A percentile compares a stretch with the other conserved stretches of the same genome.
These are phyloP conservation scores for Picus viridis DNA, from an alignment of 2,797 vertebrate genomes.

Conservation along the genomic window DNA sequence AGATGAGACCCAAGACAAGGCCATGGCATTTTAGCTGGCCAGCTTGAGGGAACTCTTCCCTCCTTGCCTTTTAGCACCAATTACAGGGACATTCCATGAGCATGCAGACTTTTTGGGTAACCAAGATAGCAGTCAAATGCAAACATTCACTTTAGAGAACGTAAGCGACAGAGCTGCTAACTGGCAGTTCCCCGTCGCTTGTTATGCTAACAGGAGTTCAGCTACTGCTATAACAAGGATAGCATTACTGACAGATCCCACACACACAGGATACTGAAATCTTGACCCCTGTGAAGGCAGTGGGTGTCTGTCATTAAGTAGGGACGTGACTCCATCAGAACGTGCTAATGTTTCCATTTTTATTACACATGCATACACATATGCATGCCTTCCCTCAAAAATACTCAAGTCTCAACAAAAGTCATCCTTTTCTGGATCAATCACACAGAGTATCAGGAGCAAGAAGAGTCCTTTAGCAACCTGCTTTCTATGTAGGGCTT, in stretches of 20 bases:
- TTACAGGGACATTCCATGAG: background rate
- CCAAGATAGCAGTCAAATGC: constrained; percentile 59
- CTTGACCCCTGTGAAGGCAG: constrained; percentile 55
- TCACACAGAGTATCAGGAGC: fast-evolving
- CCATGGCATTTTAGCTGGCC: fast-evolving
- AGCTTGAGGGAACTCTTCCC: background rate
- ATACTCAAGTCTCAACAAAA: constrained; percentile 22
- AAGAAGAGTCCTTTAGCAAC: background rate
- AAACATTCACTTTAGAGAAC: background rate
- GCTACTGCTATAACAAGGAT: constrained; percentile 59
- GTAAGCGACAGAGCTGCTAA: constrained; percentile 55
- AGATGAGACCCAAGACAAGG: background rate
- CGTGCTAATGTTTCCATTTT: constrained; percentile 29
- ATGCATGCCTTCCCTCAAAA: background rate
- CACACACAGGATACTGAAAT: background rate
- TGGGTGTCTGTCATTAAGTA: constrained; percentile 58
- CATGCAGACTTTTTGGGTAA: background rate
- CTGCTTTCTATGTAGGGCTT: background rate
- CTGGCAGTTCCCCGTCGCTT: constrained; percentile 11
- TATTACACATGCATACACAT: background rate
- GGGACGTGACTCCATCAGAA: background rate
- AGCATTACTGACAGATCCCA: constrained; percentile 54
- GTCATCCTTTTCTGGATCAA: constrained; percentile 16
- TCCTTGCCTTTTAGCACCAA: background rate
- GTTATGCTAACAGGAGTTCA: constrained; percentile 54